Evolutionary conservation across 2,797 vertebrate genomes (phyloP), one percentile per base, ranked within the genome.

Genomic region (Craterocephalus amniculus): DNA sequence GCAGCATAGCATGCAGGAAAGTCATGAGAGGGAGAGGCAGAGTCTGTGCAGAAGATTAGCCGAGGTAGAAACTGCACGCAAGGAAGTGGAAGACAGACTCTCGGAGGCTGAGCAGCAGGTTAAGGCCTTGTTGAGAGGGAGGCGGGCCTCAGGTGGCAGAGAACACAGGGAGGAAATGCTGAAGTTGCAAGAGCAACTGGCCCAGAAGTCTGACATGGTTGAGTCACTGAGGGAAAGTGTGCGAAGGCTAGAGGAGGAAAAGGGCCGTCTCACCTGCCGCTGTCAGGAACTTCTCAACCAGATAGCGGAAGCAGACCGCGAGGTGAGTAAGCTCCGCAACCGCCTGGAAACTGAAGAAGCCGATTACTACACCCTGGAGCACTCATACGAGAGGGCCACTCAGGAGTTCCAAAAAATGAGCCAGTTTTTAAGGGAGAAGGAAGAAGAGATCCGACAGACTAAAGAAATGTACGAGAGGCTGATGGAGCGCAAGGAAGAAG

Each of bases 201-300:
- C 84, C n/a, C 87, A 92, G 67, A 96, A 95, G 83, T 91, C 93
- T 7, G 90, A 94, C 74, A 89, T 91, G 85, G 91, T 96, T 48
- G 96, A 95, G 68, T 93, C 95, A 22, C 91, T 99, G 0, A 93
- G 93, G 0, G 94, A 96, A 81, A 96, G 94, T 3, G 94, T 98
- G 49, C 92, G 90, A 66, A 93, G 94, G 71, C 93, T 99, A 0
- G 95, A 95, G 64, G 94, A 95, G 2, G 97, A 99, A 83, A 95
- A 94, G 67, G 89, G 95, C 64, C 94, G 92, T 60, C 94, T 97
- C 13, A 95, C 94, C 1, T 96, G 95, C 62, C 94, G 94, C 3
- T 97, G 97, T 87, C 96, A 98, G 6, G 97, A 99, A 88, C 95
- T 99, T 71, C 92, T 96, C 71, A 96, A 96, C 85, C 97, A 96